These are phyloP conservation scores for Ichneumoninae sp. DNA, from an alignment of 2,888 invertebrate species.

Conservation along the genomic window DNA sequence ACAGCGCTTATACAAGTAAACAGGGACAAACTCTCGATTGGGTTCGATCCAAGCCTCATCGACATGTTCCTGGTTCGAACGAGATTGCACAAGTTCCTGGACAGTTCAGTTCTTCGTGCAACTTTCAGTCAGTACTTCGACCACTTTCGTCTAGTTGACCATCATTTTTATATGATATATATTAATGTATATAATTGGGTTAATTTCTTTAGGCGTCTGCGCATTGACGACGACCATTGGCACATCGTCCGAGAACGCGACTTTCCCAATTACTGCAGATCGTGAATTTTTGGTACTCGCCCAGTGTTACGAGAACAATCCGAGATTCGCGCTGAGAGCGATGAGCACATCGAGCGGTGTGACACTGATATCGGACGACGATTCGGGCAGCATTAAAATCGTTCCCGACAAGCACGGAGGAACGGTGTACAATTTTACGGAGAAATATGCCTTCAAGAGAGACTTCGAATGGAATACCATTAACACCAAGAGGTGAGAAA, in stretches of 20 bases:
- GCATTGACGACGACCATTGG: conserved; percentile 75
- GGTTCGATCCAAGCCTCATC: conserved; percentile 75
- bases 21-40: conserved; percentile 72
- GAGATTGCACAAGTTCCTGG: conserved; percentile 79
- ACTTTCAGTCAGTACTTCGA: conserved; percentile 77
- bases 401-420: conserved; percentile 74
- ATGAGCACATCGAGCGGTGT: conserved; percentile 71
- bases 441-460: conserved; percentile 72
- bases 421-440: conserved; percentile 77
- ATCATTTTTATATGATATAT: not conserved
- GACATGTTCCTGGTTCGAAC: conserved; percentile 78
- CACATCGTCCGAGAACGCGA: conserved; percentile 76
- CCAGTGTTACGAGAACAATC: conserved; percentile 79
- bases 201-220: conserved; percentile 75
- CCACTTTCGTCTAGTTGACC: not conserved
- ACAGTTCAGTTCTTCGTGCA: conserved; percentile 74
- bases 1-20: conserved; percentile 76
- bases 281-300: conserved; percentile 78
- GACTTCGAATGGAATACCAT: conserved; percentile 77
- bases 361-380: conserved; percentile 76
- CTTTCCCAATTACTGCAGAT: conserved; percentile 70
- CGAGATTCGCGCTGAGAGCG: conserved; percentile 78
- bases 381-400: conserved; percentile 77
- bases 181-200: not conserved
- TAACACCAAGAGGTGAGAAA: conserved; percentile 78